Evolutionary conservation across 2,797 vertebrate genomes (phyloP), one percentile per base, ranked within the genome.

Genomic region (Anniella stebbinsi): DNA sequence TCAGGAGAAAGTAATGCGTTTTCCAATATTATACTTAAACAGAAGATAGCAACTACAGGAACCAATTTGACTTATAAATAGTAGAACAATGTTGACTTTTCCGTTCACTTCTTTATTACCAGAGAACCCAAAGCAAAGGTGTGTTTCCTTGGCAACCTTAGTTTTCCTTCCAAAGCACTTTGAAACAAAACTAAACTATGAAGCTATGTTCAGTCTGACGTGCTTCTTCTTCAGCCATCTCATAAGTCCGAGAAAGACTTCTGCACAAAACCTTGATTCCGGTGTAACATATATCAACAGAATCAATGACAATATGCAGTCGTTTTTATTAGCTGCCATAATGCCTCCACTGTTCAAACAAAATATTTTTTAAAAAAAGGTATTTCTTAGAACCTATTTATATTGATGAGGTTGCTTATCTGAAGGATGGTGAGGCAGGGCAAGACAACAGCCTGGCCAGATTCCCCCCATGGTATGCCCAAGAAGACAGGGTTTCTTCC

Each of bases 141-240:
- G 87, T 0, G 0, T 95, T 95, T 95, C 91, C 93, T 80, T 75
- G 84, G 87, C 73, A 94, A 96, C 92, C 88, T 12, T 76, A 92
- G 23, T 91, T 87, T 80, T 91, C 83, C 91, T 85, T 84, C 67
- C 67, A 84, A 85, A 94, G 89, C 36, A 77, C 87, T 93, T 88
- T 77, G 57, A 51, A 87, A 83, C 4, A 90, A 72, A 69, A 80
- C 76, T 60, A 76, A 84, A 89, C 41, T 76, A 70, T 2, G 57
- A 77, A 90, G 48, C 51, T 28, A 86, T 89, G 88, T 82, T 91
- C 63, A 90, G 38, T 70, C 75, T 85, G 63, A 85, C 33, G 0
- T 25, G 78, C 54, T 80, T 67, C 89, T 23, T 48, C 75, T 63
- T 67, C 88, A 91, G 54, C 80, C 48, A 91, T 41, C 88, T 82